Base-by-base conservation (phyloP, 2,113 vertebrate genomes). In the Cyprinus carpio region DNA sequence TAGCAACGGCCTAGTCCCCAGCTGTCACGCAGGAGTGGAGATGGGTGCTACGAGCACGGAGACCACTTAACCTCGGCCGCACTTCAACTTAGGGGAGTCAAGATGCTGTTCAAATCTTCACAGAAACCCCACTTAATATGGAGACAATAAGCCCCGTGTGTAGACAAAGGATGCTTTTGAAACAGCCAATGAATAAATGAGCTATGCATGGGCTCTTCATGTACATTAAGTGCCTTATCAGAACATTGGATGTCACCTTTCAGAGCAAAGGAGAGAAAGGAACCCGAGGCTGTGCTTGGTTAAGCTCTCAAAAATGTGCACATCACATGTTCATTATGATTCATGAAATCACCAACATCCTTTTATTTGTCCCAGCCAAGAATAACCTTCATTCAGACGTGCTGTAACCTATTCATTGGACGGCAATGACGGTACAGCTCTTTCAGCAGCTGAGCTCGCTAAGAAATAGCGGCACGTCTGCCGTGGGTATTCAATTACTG, bases 1-100 rank as follows among this genome's bases (percentile, higher is more conserved):
- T 94, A 92, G 93, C 91, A 93, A 89, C 90, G 84, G 85, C 87
- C 87, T 77, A 88, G 88, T 90, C 90, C 90, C 90, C 90, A 90
- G 90, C 90, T 90, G 90, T 90, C 88, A 89, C 82, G 87, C 81
- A 87, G 88, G 91, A 92, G 92, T 92, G 93, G 93, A 91, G 93
- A 94, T 93, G 93, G 93, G 93, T 94, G 93, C 92, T 91, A 91
- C 89, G 91, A 93, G 92, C 91, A 86, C 92, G 86, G 92, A 94
- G 93, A 93, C 93, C 94, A 95, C 93, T 94, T 94, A 95, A 94
- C 93, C 93, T 93, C 93, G 91, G 93, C 91, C 92, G 92, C 93
- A 93, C 93, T 91, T 92, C 93, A 94, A 93, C 92, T 94, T 94
- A 95, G 90, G 91, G 91, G 90, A 95, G 94, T 94, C 93, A 94